A percentile compares a stretch with the other conserved stretches of the same genome.
Conservation (phyloP, 1,140 invertebrate species). For the Oncopodura yosiiana region DNA sequence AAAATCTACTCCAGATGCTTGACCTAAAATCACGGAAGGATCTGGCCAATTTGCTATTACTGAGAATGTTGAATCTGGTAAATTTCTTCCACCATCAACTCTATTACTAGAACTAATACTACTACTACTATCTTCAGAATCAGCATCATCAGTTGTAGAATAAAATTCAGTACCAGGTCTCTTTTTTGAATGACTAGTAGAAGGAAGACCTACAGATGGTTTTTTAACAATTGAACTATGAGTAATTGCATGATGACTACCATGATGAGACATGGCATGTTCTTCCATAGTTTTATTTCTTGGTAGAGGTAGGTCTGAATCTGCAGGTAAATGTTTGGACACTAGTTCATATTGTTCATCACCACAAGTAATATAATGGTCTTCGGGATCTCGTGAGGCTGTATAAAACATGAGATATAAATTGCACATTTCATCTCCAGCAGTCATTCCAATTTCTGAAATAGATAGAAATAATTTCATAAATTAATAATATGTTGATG, state of each 20-base stretch:
- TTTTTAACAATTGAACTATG: too few relatives aligned
- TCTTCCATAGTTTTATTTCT: constrained; percentile 44
- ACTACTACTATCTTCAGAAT: not conserved
- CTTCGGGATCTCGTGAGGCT: constrained; percentile 25
- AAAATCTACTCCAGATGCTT: constrained; percentile 68
- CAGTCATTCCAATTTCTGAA: constrained; percentile 43
- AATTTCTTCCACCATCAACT: constrained; percentile 8
- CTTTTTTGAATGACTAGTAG: constrained; percentile 33
- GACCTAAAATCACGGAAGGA: constrained; percentile 51
- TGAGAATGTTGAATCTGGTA: constrained; percentile 13
- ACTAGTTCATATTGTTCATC: constrained; percentile 11
- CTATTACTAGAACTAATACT: constrained; percentile 3
- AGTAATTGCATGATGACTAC: not conserved
- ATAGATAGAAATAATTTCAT: constrained; percentile 10
- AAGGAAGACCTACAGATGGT: too few relatives aligned
- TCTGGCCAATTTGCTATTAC: constrained; percentile 27
- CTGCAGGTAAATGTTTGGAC: constrained; percentile 36
- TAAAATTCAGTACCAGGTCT: constrained; percentile 14
- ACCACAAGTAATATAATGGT: constrained; percentile 24
- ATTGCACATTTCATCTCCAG: constrained; percentile 60
- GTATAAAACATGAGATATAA: constrained; percentile 54
- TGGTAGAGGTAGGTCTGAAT: constrained; percentile 41
- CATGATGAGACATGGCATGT: constrained; percentile 37
- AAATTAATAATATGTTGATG: not conserved
- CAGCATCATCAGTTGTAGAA: not conserved